These are phyloP conservation scores for Mustelus asterias DNA, from an alignment of 2,113 vertebrate genomes.

Conservation along the genomic window DNA sequence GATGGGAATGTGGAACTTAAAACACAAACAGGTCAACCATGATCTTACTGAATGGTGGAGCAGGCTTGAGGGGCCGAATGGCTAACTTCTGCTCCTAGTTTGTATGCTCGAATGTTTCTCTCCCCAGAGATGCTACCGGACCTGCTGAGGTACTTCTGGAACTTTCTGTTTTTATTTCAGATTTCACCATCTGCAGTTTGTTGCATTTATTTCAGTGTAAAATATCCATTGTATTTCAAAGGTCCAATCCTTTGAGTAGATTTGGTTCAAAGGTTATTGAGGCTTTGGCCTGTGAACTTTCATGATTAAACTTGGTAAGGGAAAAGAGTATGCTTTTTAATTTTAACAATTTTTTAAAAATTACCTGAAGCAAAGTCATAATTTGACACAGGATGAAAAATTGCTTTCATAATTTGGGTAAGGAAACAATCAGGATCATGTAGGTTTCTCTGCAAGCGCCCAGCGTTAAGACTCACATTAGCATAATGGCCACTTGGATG, in stretches of 20 bases:
- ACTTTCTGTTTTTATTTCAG: not conserved
- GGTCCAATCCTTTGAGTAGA: not conserved
- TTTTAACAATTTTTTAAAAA: not conserved
- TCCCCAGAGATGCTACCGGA: too few species aligned
- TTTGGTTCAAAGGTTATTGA: not conserved
- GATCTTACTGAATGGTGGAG: too few species aligned
- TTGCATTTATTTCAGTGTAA: not conserved
- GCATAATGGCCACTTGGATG: not conserved
- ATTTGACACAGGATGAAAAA: not conserved
- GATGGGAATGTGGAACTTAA: too few species aligned
- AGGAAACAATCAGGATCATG: not conserved
- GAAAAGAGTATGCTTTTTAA: not conserved
- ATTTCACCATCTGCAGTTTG: not conserved
- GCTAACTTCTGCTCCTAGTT: too few species aligned
- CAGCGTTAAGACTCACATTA: not conserved
- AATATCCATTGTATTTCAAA: not conserved
- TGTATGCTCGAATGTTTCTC: not conserved
- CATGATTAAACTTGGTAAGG: not conserved
- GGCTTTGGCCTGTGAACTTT: not conserved
- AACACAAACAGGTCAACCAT: too few species aligned
- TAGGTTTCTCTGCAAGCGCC: not conserved
- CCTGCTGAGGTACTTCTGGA: not conserved
- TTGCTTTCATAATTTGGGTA: not conserved
- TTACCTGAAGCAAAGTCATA: not conserved
- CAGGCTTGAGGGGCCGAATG: too few species aligned